Evolutionary conservation across 2,797 vertebrate genomes (phyloP), one percentile per base, ranked within the genome.

Genomic region (Lophotriccus pileatus): DNA sequence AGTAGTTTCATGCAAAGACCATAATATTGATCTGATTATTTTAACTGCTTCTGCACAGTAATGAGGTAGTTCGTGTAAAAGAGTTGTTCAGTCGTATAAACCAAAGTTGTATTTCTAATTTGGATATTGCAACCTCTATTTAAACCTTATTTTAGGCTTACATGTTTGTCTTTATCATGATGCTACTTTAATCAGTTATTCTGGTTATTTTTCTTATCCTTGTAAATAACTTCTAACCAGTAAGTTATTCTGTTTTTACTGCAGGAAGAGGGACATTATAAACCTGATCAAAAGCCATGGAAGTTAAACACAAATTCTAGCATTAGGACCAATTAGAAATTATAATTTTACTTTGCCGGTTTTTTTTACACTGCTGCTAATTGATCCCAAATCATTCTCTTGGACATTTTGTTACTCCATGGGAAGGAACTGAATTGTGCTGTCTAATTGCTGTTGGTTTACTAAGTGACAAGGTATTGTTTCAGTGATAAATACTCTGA

Each of bases 391-490:
- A 60, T 76, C 14, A 59, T 94, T 94, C 19, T 30, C 37, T 72
- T 81, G 63, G 58, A 92, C 23, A 34, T 67, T 92, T 84, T 87
- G 34, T 80, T 87, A 58, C 7, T 82, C 43, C 12, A 13, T 21
- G 14, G 87, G 53, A 80, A 87, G 41, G 32, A 68, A 56, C 20
- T 70, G 32, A 90, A 86, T 82, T 62, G 36, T 70, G 22, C 15
- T 50, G 27, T 76, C 44, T 94, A 87, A 93, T 76, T 90, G 77
- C 43, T 83, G 27, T 60, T 84, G 80, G 60, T 94, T 94, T 93
- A 69, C 34, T 87, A 89, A 72, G 72, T 85, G 75, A 83, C 68
- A 93, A 90, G 43, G 21, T 76, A 88, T 94, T 94, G 67, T 95
- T 87, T 72, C 78, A 44, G 44, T 87, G 56, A 82, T 60, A 87